Evolutionary conservation across 2,888 invertebrate species (phyloP).

Genomic region (Hypomecis punctinalis): DNA sequence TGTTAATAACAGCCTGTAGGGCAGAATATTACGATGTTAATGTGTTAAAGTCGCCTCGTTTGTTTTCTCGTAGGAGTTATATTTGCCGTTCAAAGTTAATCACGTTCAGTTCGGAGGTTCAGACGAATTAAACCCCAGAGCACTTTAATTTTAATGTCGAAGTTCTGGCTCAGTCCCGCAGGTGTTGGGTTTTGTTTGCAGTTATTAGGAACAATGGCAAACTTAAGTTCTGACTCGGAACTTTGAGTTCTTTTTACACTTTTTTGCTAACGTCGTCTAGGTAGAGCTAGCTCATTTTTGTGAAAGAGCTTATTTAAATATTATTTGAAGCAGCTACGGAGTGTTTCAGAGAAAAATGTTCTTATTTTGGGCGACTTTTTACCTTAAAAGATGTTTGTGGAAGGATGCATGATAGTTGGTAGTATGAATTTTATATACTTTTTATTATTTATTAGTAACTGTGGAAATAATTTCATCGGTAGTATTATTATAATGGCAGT

Average conservation of each 20-base stretch:
- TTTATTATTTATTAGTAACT: too few relatives aligned
- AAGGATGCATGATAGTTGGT: too few relatives aligned
- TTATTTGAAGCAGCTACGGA: too few relatives aligned
- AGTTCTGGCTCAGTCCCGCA: conserved; percentile 61
- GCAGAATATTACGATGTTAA: conserved; percentile 47
- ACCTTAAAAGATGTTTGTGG: too few relatives aligned
- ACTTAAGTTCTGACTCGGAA: conserved; percentile 49
- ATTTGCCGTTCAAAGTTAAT: conserved; percentile 63
- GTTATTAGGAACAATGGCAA: conserved; percentile 59
- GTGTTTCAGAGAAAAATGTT: too few relatives aligned
- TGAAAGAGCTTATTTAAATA: too few relatives aligned
- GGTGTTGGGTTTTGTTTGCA: conserved; percentile 64
- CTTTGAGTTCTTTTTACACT: conserved; percentile 48
- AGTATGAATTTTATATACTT: too few relatives aligned
- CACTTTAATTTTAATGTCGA: conserved; percentile 56
- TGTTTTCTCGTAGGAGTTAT: conserved; percentile 55
- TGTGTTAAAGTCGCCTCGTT: conserved; percentile 55
- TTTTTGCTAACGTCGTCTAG: conserved; percentile 37
- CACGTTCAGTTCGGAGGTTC: conserved; percentile 60
- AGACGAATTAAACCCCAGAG: conserved; percentile 61
- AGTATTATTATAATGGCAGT: too few relatives aligned
- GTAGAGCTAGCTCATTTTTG: too few relatives aligned
- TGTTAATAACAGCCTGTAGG: conserved; percentile 28
- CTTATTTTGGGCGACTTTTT: too few relatives aligned
- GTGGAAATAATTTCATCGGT: too few relatives aligned